phyloP scores from a whole-genome alignment of 2,113 vertebrate species.

The Montifringilla adamsi region DNA sequence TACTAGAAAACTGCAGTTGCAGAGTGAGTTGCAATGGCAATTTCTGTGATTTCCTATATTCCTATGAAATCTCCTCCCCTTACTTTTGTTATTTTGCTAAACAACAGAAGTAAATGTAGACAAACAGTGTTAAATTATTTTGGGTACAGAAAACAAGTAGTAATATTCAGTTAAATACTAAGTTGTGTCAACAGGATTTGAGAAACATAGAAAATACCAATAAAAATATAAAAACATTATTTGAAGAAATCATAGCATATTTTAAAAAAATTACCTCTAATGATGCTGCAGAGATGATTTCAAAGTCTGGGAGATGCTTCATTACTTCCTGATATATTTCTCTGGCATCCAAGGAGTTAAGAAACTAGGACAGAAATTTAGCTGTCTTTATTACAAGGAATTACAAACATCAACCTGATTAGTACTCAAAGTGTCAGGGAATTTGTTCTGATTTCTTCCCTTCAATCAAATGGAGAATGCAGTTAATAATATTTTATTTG shows the following conservation, averaged over 20 bases:
- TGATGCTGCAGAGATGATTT: constrained; percentile 77
- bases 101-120: background rate
- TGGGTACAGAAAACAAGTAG: background rate
- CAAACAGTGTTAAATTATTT: background rate
- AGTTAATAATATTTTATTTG: background rate
- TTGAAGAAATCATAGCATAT: background rate
- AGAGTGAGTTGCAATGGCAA: background rate
- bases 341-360: constrained; percentile 88
- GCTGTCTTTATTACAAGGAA: background rate
- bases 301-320: constrained; percentile 85
- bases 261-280: constrained; percentile 78
- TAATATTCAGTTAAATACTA: background rate
- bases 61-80: background rate
- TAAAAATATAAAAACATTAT: background rate
- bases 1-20: background rate
- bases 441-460: background rate
- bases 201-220: background rate
- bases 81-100: background rate
- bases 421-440: background rate
- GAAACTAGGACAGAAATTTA: constrained; percentile 76
- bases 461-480: background rate
- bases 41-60: background rate
- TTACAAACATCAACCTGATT: background rate
- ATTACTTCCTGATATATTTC: constrained; percentile 92
- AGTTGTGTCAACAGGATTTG: background rate